A percentile compares a stretch with the other conserved stretches of the same genome.
These are phyloP conservation scores for Cyclina sinensis DNA, from an alignment of 1,140 invertebrate species.

Conservation along the genomic window DNA sequence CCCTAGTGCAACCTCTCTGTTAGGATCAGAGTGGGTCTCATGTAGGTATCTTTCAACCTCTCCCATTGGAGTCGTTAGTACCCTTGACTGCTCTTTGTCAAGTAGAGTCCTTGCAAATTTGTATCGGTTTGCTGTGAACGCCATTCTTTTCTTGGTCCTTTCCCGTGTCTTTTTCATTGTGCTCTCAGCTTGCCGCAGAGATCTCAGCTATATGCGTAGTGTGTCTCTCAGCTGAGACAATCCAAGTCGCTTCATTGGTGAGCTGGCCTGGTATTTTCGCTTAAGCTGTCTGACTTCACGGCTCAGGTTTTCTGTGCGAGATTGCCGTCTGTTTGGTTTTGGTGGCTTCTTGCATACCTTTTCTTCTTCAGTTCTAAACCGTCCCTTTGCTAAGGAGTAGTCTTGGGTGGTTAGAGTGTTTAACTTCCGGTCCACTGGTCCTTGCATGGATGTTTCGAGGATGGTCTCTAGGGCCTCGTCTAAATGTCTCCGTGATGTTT, in stretches of 20 bases:
- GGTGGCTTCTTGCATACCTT: constrained; percentile 34
- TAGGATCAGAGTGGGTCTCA: constrained; percentile 16
- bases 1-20: background rate
- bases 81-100: no score
- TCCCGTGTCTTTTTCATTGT: constrained; percentile 12
- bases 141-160: constrained; percentile 21
- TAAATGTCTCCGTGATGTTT: background rate
- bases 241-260: constrained; percentile 22
- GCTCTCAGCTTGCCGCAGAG: constrained; percentile 38
- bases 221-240: no score
- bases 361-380: constrained; percentile 23
- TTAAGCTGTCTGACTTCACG: constrained; percentile 15
- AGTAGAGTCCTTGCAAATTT: constrained; percentile 25
- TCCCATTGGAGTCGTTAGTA: background rate
- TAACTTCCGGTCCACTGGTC: constrained; percentile 2
- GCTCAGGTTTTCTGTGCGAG: constrained; percentile 9
- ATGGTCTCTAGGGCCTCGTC: constrained; percentile 25
- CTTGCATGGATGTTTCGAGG: no score
- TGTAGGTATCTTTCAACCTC: constrained; percentile 42
- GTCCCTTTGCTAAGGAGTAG: constrained; percentile 36
- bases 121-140: constrained; percentile 43
- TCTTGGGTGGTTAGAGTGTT: constrained; percentile 17
- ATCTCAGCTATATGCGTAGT: background rate
- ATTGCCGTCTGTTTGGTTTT: constrained; percentile 28
- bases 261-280: background rate